These are phyloP conservation scores for Nephrocerus scutellatus DNA, from an alignment of 2,888 invertebrate genomes.

Conservation along the genomic window DNA sequence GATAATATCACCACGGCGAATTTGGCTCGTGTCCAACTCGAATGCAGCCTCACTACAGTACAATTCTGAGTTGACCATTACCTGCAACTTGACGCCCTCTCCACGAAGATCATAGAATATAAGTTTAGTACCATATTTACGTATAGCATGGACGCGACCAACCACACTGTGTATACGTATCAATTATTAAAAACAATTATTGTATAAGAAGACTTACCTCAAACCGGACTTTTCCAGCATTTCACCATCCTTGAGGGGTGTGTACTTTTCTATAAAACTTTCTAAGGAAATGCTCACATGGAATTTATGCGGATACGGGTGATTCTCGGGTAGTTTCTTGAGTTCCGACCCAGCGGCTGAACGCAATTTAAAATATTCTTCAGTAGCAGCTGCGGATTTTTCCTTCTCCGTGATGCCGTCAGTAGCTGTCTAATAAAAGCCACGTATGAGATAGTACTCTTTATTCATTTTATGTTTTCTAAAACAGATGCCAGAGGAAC, in stretches of 20 bases:
- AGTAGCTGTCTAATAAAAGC: too few relatives aligned
- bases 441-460: too few relatives aligned
- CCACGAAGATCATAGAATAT: slow-evolving; percentile 91
- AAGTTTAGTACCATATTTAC: slow-evolving; percentile 81
- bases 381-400: slow-evolving; percentile 27
- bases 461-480: too few relatives aligned
- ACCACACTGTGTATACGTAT: slow-evolving; percentile 68
- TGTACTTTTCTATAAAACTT: slow-evolving; percentile 75
- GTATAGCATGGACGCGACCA: slow-evolving; percentile 84
- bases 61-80: slow-evolving; percentile 83
- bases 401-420: too few relatives aligned
- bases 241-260: slow-evolving; percentile 60
- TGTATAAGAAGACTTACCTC: too few relatives aligned
- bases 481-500: too few relatives aligned
- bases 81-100: slow-evolving; percentile 85
- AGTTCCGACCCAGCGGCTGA: slow-evolving; percentile 65
- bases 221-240: slow-evolving; percentile 57
- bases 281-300: slow-evolving; percentile 76
- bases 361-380: slow-evolving; percentile 74
- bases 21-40: slow-evolving; percentile 62
- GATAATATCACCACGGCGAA: slow-evolving; percentile 87
- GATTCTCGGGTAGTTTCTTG: slow-evolving; percentile 57
- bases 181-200: slow-evolving; percentile 4
- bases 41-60: slow-evolving; percentile 68
- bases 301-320: slow-evolving; percentile 94